These are phyloP conservation scores for Palythoa heliodiscus DNA, from an alignment of 92 coral and sea anemone species.

Conservation along the genomic window DNA sequence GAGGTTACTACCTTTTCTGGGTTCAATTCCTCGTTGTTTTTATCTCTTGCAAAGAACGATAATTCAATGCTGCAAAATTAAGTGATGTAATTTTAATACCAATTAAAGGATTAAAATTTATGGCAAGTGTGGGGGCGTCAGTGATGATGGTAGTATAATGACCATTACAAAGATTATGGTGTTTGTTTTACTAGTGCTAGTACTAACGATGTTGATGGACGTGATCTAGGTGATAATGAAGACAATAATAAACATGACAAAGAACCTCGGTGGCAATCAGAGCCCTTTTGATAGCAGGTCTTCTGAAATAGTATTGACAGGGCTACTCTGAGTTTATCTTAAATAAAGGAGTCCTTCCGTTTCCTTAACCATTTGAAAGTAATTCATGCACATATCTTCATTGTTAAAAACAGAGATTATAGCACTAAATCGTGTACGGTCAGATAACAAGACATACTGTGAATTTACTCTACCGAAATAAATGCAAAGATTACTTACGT, in stretches of 20 bases:
- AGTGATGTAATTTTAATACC: no score
- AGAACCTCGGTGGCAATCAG: no score
- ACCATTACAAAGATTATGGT: neutral
- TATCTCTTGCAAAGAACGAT: constrained; percentile 27
- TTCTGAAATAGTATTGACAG: no score
- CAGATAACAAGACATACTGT: no score
- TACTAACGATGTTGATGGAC: neutral
- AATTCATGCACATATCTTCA: neutral
- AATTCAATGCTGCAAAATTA: constrained; percentile 3
- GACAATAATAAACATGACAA: no score
- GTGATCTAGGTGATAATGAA: no score
- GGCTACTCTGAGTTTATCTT: no score
- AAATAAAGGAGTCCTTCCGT: no score
- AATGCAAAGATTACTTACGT: constrained; percentile 2
- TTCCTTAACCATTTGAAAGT: no score
- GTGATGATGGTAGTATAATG: neutral
- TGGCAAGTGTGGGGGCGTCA: neutral
- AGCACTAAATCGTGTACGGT: no score
- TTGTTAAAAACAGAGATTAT: no score
- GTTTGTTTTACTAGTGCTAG: neutral
- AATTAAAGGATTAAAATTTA: neutral
- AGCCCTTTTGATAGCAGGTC: no score
- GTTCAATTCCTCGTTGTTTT: constrained; percentile 5
- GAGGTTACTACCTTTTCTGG: neutral
- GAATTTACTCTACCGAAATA: neutral